phyloP scores from a whole-genome alignment of 1,140 invertebrate species.

The Ylistrum balloti region DNA sequence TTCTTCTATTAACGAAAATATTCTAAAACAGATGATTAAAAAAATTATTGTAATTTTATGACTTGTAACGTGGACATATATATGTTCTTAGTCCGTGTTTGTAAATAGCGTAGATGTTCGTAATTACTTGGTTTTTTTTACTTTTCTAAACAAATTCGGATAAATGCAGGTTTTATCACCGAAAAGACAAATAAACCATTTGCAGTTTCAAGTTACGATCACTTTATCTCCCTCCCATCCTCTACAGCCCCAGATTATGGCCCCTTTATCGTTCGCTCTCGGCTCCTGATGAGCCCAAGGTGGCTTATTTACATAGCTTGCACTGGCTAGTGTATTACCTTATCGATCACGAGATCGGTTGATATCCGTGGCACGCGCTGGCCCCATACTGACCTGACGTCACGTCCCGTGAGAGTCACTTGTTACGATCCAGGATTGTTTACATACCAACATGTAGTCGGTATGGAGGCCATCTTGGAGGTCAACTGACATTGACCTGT shows the following conservation, averaged over 20 bases:
- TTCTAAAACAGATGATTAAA: no score
- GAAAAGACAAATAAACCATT: no score
- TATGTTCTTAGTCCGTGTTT: no score
- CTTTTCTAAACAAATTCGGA: no score
- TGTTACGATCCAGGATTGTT: not conserved
- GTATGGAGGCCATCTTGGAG: not conserved
- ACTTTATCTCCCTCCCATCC: no score
- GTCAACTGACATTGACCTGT: not conserved
- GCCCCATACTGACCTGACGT: slow-evolving; percentile 36
- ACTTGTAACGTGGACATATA: no score
- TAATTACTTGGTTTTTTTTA: no score
- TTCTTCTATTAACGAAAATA: no score
- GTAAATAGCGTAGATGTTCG: no score
- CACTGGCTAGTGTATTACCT: slow-evolving; percentile 2
- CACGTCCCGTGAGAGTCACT: not conserved
- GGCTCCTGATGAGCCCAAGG: not conserved
- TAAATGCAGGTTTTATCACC: no score
- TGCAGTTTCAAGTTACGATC: no score
- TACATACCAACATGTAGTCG: slow-evolving; percentile 10
- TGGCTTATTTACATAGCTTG: not conserved
- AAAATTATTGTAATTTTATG: no score
- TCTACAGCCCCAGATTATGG: not conserved
- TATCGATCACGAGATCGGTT: not conserved
- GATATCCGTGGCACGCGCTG: not conserved
- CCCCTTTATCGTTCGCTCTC: slow-evolving; percentile 28